A percentile compares a stretch with the other conserved stretches of the same genome.
Conservation (phyloP, 2,888 invertebrate genomes). For the Eristalinus aeneus region DNA sequence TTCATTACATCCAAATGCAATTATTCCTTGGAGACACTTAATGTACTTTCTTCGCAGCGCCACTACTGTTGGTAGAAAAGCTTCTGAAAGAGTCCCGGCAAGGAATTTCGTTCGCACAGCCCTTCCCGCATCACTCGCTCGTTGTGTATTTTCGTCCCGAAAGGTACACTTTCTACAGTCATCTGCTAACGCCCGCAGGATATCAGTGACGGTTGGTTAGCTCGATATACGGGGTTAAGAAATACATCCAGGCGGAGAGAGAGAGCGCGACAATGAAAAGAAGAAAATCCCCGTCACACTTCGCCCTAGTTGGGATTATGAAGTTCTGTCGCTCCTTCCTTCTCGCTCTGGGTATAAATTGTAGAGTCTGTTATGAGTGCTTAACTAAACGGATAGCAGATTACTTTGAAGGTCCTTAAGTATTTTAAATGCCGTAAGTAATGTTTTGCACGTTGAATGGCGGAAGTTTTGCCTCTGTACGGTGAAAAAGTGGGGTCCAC, state of each 20-base stretch:
- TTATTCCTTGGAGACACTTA: slow-evolving; percentile 71
- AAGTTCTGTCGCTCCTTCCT: slow-evolving; percentile 3
- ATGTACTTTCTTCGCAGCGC: slow-evolving; percentile 57
- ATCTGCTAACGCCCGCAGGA: slow-evolving; percentile 63
- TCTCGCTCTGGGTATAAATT: slow-evolving; percentile 27
- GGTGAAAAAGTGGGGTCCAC: not conserved
- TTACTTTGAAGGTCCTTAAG: slow-evolving; percentile 67
- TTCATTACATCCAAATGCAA: slow-evolving; percentile 71
- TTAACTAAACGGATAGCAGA: slow-evolving; percentile 65
- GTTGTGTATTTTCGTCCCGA: not conserved
- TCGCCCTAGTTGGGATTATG: not conserved
- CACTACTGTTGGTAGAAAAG: not conserved
- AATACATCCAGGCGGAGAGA: not conserved
- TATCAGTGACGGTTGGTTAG: slow-evolving; percentile 67
- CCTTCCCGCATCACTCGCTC: not conserved
- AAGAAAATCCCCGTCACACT: not conserved
- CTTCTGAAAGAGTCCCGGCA: slow-evolving; percentile 30
- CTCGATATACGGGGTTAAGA: slow-evolving; percentile 44
- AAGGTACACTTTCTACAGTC: slow-evolving; percentile 17
- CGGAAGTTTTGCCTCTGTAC: not conserved
- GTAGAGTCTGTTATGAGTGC: slow-evolving; percentile 65
- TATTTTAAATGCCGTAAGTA: slow-evolving; percentile 69
- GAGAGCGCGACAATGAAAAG: not conserved
- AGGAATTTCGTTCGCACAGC: slow-evolving; percentile 48
- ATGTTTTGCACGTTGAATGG: slow-evolving; percentile 45